Conservation (phyloP, 2,888 invertebrate species). For the Norana najaformis region DNA sequence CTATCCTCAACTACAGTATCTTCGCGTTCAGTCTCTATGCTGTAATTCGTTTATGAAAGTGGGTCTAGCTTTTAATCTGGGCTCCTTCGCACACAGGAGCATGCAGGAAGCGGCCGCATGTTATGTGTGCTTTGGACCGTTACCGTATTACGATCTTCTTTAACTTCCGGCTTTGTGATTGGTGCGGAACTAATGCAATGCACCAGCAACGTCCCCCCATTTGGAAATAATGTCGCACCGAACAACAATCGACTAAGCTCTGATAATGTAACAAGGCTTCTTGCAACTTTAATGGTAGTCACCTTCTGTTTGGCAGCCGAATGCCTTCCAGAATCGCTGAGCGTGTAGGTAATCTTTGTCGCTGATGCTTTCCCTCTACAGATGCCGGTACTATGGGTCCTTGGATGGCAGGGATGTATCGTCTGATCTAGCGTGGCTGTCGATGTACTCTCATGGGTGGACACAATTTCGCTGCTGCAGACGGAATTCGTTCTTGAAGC, state of each 20-base stretch:
- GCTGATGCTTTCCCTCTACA: too few relatives aligned
- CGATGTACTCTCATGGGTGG: too few relatives aligned
- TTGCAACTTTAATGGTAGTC: too few relatives aligned
- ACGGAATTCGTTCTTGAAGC: too few relatives aligned
- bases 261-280: not conserved
- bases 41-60: not conserved
- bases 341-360: too few relatives aligned
- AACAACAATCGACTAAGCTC: not conserved
- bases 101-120: not conserved
- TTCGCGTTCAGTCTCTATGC: not conserved
- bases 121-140: not conserved
- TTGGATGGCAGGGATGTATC: too few relatives aligned
- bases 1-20: not conserved
- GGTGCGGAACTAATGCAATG: not conserved
- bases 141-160: not conserved
- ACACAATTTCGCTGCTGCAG: too few relatives aligned
- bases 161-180: not conserved
- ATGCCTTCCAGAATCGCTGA: too few relatives aligned
- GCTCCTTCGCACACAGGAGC: not conserved
- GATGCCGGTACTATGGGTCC: too few relatives aligned
- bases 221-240: not conserved
- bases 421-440: too few relatives aligned
- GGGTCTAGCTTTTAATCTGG: too few relatives aligned
- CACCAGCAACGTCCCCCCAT: not conserved
- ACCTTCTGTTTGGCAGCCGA: too few relatives aligned